phyloP scores from a whole-genome alignment of 2,797 vertebrate genomes.

The Scarus forsteni region DNA sequence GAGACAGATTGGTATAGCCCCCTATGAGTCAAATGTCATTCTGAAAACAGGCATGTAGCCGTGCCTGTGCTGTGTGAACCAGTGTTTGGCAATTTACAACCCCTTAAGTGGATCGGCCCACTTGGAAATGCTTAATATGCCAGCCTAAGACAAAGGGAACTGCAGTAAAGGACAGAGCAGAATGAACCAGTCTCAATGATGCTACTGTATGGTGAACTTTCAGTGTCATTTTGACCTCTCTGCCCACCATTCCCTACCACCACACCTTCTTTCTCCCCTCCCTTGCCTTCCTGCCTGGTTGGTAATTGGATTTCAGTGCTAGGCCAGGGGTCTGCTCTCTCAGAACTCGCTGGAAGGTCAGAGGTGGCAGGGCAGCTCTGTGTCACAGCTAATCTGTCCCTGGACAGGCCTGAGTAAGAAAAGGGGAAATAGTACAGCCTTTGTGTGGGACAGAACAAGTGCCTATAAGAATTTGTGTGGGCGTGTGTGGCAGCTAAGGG shows the following conservation, averaged over 20 bases:
- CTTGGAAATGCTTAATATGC: too few relatives aligned
- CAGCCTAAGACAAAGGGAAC: too few relatives aligned
- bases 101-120: too few relatives aligned
- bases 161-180: slow-evolving; percentile 10
- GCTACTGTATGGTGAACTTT: slow-evolving; percentile 38
- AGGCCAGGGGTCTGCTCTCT: slow-evolving; percentile 69
- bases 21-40: too few relatives aligned
- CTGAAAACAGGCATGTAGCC: too few relatives aligned
- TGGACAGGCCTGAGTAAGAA: slow-evolving; percentile 60
- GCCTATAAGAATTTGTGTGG: slow-evolving; percentile 41
- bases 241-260: slow-evolving; percentile 25
- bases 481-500: slow-evolving; percentile 54
- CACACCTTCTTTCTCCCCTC: slow-evolving; percentile 32
- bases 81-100: too few relatives aligned
- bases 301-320: slow-evolving; percentile 79
- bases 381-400: slow-evolving; percentile 82
- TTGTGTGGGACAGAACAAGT: slow-evolving; percentile 34
- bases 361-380: slow-evolving; percentile 73
- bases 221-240: slow-evolving; percentile 32
- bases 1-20: too few relatives aligned
- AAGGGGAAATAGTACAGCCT: slow-evolving; percentile 40
- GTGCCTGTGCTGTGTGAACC: too few relatives aligned
- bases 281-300: slow-evolving; percentile 68
- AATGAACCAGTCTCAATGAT: slow-evolving; percentile 23
- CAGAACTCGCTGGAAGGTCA: slow-evolving; percentile 77